Conservation (phyloP, 2,888 invertebrate species). For the Zelleria hepariella region DNA sequence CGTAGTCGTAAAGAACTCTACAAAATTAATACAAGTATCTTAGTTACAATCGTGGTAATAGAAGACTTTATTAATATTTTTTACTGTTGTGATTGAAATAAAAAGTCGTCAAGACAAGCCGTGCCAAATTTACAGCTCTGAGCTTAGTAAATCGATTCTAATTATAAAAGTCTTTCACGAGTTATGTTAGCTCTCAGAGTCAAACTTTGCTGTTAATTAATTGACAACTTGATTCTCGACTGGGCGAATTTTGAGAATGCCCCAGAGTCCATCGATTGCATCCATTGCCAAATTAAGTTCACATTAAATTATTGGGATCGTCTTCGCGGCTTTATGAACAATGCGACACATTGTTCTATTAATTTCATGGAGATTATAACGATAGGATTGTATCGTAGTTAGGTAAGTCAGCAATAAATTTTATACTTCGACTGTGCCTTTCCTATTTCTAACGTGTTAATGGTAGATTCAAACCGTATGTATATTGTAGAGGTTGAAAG, state of each 20-base stretch:
- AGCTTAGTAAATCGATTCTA: neutral
- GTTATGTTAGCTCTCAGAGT: neutral
- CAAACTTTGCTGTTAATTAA: neutral
- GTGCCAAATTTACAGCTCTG: constrained; percentile 51
- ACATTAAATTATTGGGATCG: neutral
- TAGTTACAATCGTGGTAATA: neutral
- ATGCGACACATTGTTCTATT: neutral
- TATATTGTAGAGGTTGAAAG: constrained; percentile 52
- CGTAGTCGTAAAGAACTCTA: neutral
- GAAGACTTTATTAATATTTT: neutral
- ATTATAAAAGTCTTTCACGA: neutral
- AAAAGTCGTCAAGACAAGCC: constrained; percentile 20
- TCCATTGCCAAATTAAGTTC: neutral
- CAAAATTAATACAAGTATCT: neutral
- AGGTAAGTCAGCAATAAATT: constrained; percentile 70
- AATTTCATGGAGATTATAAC: constrained; percentile 20
- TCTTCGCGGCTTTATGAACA: neutral
- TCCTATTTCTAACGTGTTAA: constrained; percentile 70
- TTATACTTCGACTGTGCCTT: constrained; percentile 72
- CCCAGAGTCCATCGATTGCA: neutral
- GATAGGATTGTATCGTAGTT: constrained; percentile 33
- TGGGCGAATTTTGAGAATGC: neutral
- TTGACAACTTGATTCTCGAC: neutral
- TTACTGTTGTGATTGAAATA: neutral
- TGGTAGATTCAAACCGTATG: constrained; percentile 44